Conservation (phyloP, 2,888 invertebrate genomes). For the Drosophila trichaetosa region DNA sequence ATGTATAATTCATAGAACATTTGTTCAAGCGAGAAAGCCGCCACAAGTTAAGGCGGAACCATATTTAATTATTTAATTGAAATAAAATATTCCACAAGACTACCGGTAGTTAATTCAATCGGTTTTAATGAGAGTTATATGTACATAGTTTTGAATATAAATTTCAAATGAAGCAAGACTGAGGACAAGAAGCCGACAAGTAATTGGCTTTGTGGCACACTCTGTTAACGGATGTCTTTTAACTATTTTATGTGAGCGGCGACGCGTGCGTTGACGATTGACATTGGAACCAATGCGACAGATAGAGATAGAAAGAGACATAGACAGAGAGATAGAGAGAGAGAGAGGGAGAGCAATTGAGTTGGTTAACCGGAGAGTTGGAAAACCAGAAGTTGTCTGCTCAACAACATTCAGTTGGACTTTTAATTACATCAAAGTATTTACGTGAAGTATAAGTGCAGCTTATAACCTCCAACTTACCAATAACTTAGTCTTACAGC, state of each 20-base stretch:
- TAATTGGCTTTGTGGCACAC: constrained; percentile 35
- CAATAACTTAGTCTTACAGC: constrained; percentile 15
- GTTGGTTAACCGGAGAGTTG: constrained; percentile 9
- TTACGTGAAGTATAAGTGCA: constrained; percentile 17
- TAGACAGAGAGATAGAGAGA: background rate
- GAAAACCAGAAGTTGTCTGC: constrained; percentile 65
- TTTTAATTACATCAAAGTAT: constrained; percentile 42
- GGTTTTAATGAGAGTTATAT: constrained; percentile 37
- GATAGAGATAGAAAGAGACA: constrained; percentile 14
- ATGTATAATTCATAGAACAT: constrained; percentile 20
- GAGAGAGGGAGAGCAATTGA: constrained; percentile 14
- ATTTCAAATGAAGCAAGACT: constrained; percentile 42
- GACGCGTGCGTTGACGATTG: constrained; percentile 49
- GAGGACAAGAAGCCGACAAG: constrained; percentile 38
- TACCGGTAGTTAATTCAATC: constrained; percentile 33
- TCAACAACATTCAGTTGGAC: constrained; percentile 61
- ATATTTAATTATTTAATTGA: constrained; percentile 9
- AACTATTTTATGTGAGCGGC: constrained; percentile 46
- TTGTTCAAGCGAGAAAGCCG: constrained; percentile 10
- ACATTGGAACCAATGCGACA: constrained; percentile 54
- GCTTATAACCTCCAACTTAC: constrained; percentile 37
- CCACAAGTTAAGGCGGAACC: background rate
- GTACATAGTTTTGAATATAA: constrained; percentile 15
- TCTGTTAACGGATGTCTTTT: constrained; percentile 25
- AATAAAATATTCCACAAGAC: constrained; percentile 15